Conservation (phyloP, 2,888 invertebrate genomes). For the Cryptocephalus primarius region DNA sequence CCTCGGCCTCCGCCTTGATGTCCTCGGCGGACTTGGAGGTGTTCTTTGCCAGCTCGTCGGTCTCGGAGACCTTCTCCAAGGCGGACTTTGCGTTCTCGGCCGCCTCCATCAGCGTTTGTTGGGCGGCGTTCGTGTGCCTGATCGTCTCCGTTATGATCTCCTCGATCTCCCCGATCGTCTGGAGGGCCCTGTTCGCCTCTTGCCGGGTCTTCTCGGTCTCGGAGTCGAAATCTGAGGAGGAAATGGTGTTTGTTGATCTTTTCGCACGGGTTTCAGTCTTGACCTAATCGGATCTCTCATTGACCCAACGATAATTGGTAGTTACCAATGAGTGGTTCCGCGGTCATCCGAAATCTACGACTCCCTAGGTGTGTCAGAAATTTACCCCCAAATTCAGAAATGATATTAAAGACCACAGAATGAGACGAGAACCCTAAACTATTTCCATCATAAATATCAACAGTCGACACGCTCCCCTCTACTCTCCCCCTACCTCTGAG, state of each 20-base stretch:
- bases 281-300: no score
- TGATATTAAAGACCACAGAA: no score
- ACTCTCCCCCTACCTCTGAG: slow-evolving; percentile 54
- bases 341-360: no score
- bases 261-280: no score
- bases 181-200: slow-evolving; percentile 67
- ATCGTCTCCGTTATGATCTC: slow-evolving; percentile 60
- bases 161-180: slow-evolving; percentile 68
- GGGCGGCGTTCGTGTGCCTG: slow-evolving; percentile 57
- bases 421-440: no score
- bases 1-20: slow-evolving; percentile 65
- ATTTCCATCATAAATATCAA: no score
- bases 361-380: no score
- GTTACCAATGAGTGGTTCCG: no score
- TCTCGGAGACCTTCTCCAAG: slow-evolving; percentile 59
- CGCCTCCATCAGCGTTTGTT: slow-evolving; percentile 61
- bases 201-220: slow-evolving; percentile 78
- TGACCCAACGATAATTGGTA: no score
- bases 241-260: no score
- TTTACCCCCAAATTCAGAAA: no score
- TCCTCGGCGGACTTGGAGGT: slow-evolving; percentile 71
- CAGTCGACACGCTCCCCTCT: no score
- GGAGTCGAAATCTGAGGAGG: slow-evolving; percentile 67
- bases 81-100: slow-evolving; percentile 68
- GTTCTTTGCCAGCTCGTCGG: slow-evolving; percentile 64